Conservation (phyloP, 2,797 vertebrate genomes). For the Argyrosomus regius region DNA sequence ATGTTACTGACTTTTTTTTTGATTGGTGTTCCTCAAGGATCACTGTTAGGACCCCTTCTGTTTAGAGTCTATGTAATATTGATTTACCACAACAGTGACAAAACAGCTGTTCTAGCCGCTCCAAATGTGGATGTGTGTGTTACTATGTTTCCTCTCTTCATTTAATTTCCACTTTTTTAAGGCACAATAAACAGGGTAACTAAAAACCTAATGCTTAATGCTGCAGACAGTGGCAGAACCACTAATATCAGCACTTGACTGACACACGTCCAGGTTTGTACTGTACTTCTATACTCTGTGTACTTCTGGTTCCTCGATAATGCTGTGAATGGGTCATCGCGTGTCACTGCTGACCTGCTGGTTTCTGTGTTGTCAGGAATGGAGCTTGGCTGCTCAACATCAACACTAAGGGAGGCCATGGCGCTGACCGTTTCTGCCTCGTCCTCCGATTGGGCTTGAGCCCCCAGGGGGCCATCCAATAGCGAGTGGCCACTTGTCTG, state of each 20-base stretch:
- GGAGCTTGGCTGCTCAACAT: constrained; percentile 85
- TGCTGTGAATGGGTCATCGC: background rate
- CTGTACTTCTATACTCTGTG: background rate
- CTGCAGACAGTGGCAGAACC: background rate
- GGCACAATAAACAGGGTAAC: background rate
- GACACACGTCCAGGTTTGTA: background rate
- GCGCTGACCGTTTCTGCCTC: constrained; percentile 94
- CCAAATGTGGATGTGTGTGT: too few species aligned
- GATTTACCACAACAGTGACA: background rate
- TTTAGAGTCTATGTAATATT: background rate
- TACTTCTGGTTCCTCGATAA: too few species aligned
- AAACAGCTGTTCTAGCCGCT: too few species aligned
- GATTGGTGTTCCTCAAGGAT: background rate
- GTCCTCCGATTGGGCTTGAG: constrained; percentile 85
- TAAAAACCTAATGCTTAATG: background rate
- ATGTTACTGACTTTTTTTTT: background rate
- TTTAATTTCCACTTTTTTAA: background rate
- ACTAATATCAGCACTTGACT: background rate
- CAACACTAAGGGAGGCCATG: constrained; percentile 94
- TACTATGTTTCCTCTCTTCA: background rate
- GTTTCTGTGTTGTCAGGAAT: constrained; percentile 66
- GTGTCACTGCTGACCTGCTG: constrained; percentile 75
- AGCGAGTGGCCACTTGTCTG: constrained; percentile 86
- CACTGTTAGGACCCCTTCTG: background rate
- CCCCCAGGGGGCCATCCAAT: constrained; percentile 83